These are phyloP conservation scores for Umimayanthus kanabou DNA, from an alignment of 92 coral and sea anemone genomes.

Conservation along the genomic window DNA sequence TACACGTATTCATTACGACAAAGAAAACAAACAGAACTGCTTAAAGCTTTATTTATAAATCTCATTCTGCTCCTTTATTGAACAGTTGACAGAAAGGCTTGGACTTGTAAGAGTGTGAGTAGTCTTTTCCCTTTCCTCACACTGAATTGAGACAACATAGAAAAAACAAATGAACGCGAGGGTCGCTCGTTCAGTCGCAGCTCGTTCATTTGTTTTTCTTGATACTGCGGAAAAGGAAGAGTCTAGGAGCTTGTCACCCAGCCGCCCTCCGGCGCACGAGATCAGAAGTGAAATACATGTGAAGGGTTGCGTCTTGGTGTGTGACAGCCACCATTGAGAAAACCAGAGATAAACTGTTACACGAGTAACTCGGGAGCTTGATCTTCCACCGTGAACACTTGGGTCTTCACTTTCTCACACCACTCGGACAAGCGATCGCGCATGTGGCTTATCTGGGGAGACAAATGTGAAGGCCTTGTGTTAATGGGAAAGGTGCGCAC, in stretches of 20 bases:
- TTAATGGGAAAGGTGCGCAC: not conserved
- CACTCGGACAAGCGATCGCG: constrained; percentile 92
- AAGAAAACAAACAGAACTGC: too few species aligned
- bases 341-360: constrained; percentile 32
- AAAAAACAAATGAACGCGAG: too few species aligned
- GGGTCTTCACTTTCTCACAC: constrained; percentile 97
- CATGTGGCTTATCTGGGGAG: constrained; percentile 87
- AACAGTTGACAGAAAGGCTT: not conserved
- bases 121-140: too few species aligned
- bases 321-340: not conserved
- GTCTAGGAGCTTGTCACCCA: too few species aligned
- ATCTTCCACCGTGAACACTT: constrained; percentile 94
- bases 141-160: too few species aligned
- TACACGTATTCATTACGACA: not conserved
- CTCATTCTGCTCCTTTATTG: not conserved
- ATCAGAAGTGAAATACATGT: too few species aligned
- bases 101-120: too few species aligned
- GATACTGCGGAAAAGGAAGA: too few species aligned
- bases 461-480: not conserved
- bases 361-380: constrained; percentile 96
- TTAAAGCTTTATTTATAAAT: not conserved
- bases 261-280: not conserved
- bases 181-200: too few species aligned
- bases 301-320: not conserved
- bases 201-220: too few species aligned